Evolutionary conservation across 1,140 invertebrate species (phyloP), one percentile per base, ranked within the genome.

Genomic region (Lysiphlebus fabarum): DNA sequence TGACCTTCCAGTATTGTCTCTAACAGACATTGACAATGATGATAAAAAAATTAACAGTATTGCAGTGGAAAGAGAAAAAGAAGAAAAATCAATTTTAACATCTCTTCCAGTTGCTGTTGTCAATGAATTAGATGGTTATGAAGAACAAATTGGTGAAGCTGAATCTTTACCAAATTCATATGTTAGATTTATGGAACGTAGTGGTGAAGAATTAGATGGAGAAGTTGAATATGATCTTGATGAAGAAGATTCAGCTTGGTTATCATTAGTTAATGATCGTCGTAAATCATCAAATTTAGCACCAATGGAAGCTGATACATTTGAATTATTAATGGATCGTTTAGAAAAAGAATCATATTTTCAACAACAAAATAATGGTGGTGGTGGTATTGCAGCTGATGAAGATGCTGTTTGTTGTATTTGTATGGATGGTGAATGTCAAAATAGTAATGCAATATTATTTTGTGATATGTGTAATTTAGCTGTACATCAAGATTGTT

Each of bases 391-490:
- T 5, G 87, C 91, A 8, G 92, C 96, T 11, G 95, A 98, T 73
- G 95, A 98, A 72, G 96, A 99, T 83, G 96, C 96, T 10, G 95
- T 99, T 1, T 99, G 97, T 75, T 97, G 93, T 71, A 98, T 99
- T 66, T 92, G 90, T 66, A 89, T 91, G 85, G 90, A 92, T 68
- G 96, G 96, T 9, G 96, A 99, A 73, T 99, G 96, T 79, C 91
- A 96, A 71, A 98, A 98, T 74, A 93, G 92, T 60, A 98, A 98
- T 77, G 82, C 82, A 26, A 86, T 86, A 60, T 82, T 99, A 38
- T 99, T 99, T 78, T 99, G 97, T 82, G 97, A 99, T 81, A 98
- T 99, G 95, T 99, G 96, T 78, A 99, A 99, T 81, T 81, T 99
- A 36, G 95, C 96, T 14, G 96, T 99, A 14, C 96, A 99, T 81